Percentiles rank a stretch among this genome's conserved stretches.
These are phyloP conservation scores for Hymenopus coronatus DNA, from an alignment of 2,888 invertebrate genomes.

Conservation along the genomic window DNA sequence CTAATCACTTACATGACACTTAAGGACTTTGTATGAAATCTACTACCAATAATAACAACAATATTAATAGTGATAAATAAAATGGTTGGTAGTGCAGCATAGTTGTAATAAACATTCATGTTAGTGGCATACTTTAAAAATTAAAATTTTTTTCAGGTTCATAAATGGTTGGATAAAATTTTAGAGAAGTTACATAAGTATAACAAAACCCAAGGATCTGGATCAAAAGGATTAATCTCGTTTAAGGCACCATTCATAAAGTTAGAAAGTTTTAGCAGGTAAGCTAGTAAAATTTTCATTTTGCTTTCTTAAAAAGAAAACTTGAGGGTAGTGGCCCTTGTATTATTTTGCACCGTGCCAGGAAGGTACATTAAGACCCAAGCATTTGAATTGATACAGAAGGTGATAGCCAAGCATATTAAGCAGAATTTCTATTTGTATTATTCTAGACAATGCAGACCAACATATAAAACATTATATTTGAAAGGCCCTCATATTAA, in stretches of 20 bases:
- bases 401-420: background rate
- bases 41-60: too few relatives aligned
- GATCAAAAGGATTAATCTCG: background rate
- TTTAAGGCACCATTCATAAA: constrained; percentile 18
- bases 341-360: background rate
- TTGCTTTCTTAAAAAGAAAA: background rate
- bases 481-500: too few relatives aligned
- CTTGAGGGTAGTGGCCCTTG: background rate
- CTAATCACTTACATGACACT: too few relatives aligned
- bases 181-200: background rate
- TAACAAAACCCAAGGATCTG: background rate
- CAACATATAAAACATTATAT: too few relatives aligned
- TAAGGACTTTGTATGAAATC: too few relatives aligned
- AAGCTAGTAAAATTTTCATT: background rate
- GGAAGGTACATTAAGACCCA: background rate
- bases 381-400: background rate
- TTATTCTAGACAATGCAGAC: too few relatives aligned
- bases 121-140: too few relatives aligned
- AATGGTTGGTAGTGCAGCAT: too few relatives aligned
- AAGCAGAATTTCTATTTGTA: too few relatives aligned
- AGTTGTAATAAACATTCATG: too few relatives aligned
- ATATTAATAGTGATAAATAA: too few relatives aligned
- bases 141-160: constrained; percentile 9
- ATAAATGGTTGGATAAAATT: constrained; percentile 28
- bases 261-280: constrained; percentile 9